Conservation (phyloP, 2,797 vertebrate genomes). For the Euphonia xanthogaster region DNA sequence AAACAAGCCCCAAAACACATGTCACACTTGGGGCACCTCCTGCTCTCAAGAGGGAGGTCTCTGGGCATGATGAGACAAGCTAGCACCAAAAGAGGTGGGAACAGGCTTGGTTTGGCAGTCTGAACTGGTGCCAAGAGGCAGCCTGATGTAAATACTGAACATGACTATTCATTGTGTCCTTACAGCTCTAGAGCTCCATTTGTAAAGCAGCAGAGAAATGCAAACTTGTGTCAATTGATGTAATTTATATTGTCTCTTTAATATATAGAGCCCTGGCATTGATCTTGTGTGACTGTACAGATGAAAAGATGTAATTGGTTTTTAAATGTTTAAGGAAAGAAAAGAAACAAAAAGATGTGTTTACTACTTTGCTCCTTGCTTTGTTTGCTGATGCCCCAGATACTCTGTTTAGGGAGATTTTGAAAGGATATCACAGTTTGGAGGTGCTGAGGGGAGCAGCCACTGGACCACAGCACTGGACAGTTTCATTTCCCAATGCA, state of each 20-base stretch:
- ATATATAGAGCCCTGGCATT: constrained; percentile 80
- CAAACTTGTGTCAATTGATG: constrained; percentile 79
- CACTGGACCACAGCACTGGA: neutral
- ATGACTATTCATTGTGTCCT: constrained; percentile 49
- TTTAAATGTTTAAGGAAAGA: constrained; percentile 78
- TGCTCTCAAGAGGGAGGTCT: constrained; percentile 3
- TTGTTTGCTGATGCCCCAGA: constrained; percentile 74
- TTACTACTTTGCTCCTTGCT: constrained; percentile 78
- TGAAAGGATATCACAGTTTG: constrained; percentile 67
- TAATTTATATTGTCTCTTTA: constrained; percentile 85
- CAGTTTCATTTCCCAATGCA: neutral
- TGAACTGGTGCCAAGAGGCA: constrained; percentile 19
- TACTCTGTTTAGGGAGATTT: constrained; percentile 64
- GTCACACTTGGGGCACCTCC: neutral
- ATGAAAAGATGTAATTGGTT: constrained; percentile 76
- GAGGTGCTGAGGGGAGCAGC: neutral
- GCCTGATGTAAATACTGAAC: constrained; percentile 40
- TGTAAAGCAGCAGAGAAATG: constrained; percentile 61
- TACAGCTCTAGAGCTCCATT: constrained; percentile 42
- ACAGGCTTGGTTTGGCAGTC: neutral
- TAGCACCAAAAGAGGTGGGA: constrained; percentile 45
- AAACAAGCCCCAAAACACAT: neutral
- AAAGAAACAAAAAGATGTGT: constrained; percentile 72
- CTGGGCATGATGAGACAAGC: neutral
- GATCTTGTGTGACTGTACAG: constrained; percentile 83